Conservation (phyloP, 2,113 vertebrate species). For the Rousettus leschenaultii region DNA sequence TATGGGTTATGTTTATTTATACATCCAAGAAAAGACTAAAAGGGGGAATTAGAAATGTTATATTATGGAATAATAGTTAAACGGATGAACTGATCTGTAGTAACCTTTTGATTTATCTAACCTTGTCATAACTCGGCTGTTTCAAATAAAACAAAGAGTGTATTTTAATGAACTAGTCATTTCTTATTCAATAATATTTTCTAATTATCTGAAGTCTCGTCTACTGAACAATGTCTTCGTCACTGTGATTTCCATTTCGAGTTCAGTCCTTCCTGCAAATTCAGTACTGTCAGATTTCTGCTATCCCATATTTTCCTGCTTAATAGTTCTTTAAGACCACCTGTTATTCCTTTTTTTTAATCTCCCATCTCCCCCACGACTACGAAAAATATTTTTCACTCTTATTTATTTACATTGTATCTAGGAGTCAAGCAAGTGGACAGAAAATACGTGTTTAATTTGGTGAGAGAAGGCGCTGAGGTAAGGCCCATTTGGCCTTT, state of each 20-base stretch:
- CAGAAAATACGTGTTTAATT: background rate
- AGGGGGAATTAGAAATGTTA: background rate
- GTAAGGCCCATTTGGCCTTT: background rate
- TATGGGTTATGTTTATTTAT: background rate
- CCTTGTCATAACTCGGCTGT: background rate
- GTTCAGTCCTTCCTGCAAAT: conserved; percentile 1
- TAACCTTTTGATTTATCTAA: conserved; percentile 17
- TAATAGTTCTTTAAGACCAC: background rate
- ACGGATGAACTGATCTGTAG: background rate
- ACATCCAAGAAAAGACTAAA: conserved; percentile 9
- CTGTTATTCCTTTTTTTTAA: background rate
- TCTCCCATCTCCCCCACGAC: background rate
- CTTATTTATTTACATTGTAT: background rate
- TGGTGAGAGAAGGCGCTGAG: background rate
- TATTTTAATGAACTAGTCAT: background rate
- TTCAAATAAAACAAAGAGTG: background rate
- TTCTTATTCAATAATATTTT: background rate
- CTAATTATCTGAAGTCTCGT: background rate
- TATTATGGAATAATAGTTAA: background rate
- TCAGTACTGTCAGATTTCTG: background rate
- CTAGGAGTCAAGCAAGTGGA: background rate
- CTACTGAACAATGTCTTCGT: background rate
- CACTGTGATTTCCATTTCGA: conserved; percentile 30
- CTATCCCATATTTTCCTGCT: background rate
- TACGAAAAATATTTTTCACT: background rate